phyloP scores from a whole-genome alignment of 2,113 vertebrate species.

The Centropus bengalensis region DNA sequence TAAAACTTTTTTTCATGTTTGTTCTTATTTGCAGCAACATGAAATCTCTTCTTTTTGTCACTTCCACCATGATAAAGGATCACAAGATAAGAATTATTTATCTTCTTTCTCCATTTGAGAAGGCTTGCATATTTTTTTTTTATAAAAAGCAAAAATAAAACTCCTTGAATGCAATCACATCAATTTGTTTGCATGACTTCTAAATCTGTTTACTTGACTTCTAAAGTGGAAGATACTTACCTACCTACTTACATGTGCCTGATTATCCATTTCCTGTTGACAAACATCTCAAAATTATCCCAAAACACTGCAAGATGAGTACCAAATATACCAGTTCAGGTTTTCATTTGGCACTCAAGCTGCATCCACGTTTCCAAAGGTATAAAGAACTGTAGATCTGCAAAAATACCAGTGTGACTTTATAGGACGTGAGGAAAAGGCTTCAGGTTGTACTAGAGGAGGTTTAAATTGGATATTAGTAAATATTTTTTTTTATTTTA shows the following conservation, averaged over 20 bases:
- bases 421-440: background rate
- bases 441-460: too few relatives aligned
- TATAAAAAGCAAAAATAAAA: background rate
- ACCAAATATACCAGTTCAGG: background rate
- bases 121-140: background rate
- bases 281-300: background rate
- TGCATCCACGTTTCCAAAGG: background rate
- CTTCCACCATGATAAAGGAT: background rate
- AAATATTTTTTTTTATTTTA: too few relatives aligned
- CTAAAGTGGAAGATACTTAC: background rate
- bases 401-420: background rate
- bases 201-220: background rate
- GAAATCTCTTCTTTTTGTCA: background rate
- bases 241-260: background rate
- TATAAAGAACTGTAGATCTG: background rate
- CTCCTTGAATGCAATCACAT: constrained; percentile 41
- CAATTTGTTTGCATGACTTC: background rate
- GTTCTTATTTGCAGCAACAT: background rate
- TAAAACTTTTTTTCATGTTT: background rate
- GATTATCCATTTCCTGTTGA: background rate
- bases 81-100: background rate
- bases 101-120: background rate
- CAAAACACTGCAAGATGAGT: background rate
- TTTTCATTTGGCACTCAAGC: background rate
- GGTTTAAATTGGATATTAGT: too few relatives aligned